Percentiles rank a stretch among this genome's conserved stretches.
These are phyloP conservation scores for Oenanthe oenanthe DNA, from an alignment of 2,113 vertebrate species.

Conservation along the genomic window DNA sequence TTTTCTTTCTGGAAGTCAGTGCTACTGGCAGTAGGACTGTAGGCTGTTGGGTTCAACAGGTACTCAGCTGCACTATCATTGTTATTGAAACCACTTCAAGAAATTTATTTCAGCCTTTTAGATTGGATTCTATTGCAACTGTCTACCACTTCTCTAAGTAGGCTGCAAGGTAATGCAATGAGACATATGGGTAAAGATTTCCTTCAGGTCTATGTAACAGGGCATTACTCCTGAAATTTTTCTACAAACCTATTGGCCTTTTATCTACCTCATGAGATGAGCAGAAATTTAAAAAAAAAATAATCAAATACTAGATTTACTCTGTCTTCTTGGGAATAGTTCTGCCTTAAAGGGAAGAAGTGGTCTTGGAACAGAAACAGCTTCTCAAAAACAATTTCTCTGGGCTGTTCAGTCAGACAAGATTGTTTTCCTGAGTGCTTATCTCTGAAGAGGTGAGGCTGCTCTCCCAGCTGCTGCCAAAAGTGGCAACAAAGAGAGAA, in stretches of 20 bases:
- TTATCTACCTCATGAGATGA: background rate
- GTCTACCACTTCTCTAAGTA: background rate
- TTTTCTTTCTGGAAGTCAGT: background rate
- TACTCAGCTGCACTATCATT: background rate
- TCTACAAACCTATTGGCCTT: background rate
- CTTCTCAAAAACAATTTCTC: background rate
- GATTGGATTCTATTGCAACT: background rate
- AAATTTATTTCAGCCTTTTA: conserved; percentile 3
- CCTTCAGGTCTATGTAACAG: background rate
- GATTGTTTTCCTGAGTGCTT: background rate
- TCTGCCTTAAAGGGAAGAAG: background rate
- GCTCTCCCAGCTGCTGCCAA: background rate
- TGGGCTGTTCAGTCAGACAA: background rate
- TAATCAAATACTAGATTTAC: background rate
- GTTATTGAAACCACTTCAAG: background rate
- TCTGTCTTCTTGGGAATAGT: background rate
- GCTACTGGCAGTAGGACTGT: background rate
- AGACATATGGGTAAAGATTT: background rate
- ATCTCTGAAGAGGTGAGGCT: background rate
- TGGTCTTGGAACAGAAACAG: background rate
- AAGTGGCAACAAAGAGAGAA: background rate
- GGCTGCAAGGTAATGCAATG: background rate
- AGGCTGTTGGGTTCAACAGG: background rate
- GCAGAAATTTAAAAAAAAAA: background rate
- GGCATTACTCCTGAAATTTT: background rate